Conservation (phyloP, 2,888 invertebrate species). For the Abrostola triplasia region DNA sequence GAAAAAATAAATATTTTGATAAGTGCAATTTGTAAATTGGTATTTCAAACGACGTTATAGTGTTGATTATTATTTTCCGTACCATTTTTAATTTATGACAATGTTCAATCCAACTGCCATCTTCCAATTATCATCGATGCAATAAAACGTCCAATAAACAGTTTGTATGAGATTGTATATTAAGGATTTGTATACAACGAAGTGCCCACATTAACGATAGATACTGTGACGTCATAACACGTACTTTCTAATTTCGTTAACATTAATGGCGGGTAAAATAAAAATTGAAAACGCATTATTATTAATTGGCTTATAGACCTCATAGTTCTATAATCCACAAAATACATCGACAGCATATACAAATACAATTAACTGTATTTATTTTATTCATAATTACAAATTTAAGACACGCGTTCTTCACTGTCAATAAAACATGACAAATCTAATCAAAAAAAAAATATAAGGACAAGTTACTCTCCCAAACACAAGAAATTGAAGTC, state of each 20-base stretch:
- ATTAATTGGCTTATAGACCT: slow-evolving; percentile 33
- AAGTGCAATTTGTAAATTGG: too few relatives aligned
- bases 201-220: slow-evolving; percentile 42
- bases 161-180: slow-evolving; percentile 37
- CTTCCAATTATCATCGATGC: slow-evolving; percentile 15
- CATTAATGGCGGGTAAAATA: slow-evolving; percentile 10
- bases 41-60: too few relatives aligned
- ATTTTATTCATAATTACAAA: background rate
- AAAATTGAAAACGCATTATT: slow-evolving; percentile 4
- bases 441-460: background rate
- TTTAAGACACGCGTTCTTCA: slow-evolving; percentile 2
- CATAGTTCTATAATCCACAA: slow-evolving; percentile 37
- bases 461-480: background rate
- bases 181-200: slow-evolving; percentile 35
- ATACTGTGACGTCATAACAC: slow-evolving; percentile 28
- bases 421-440: slow-evolving; percentile 2
- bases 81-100: background rate
- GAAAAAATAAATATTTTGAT: too few relatives aligned
- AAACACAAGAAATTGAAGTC: slow-evolving; percentile 4
- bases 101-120: slow-evolving; percentile 25
- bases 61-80: too few relatives aligned
- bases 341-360: slow-evolving; percentile 35
- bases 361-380: slow-evolving; percentile 18
- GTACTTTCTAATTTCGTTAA: slow-evolving; percentile 19
- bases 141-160: slow-evolving; percentile 30